Evolutionary conservation across 2,888 invertebrate species (phyloP), one percentile per base, ranked within the genome.

Genomic region (Margaritifera margaritifera): DNA sequence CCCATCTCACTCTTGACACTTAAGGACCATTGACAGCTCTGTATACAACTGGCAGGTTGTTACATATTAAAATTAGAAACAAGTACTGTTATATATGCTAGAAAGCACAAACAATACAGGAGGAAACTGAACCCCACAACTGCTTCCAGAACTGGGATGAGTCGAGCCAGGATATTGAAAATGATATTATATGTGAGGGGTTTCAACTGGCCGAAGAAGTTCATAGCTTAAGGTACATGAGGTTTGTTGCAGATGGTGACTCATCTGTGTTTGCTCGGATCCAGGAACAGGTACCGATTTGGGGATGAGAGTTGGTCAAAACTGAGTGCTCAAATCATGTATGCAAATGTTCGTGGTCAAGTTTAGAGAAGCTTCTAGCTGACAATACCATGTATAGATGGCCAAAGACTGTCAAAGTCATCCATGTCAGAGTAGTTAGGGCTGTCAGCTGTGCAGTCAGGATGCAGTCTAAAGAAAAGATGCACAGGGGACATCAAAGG

Each of bases 401-500:
- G 4, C 69, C 57, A 67, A 57, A 67, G 67, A 25, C 52, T 72
- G 11, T 22, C 64, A 56, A 69, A 72, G 64, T 6, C 53, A 62
- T 52, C 11, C 58, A 70, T 62, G 59, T 75, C 25, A 27, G 69
- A 52, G 6, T 75, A 4, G 66, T 66, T 2, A 75, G 67, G 42
- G 62, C 69, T 6, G 56, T 71, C 1, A n/a, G 70, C 54, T 76
- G 75, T 68, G 72, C 75, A 1, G 70, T 72, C 18, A 59, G 68
- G 25, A 42, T 75, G 51, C 52, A 71, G 27, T 69, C 75, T 15
- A 67, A 66, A 55, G 62, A 64, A 52, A 18, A 22, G 57, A 66
- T 18, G 65, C 54, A 64, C 54, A 42, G 31, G 52, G n/a, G 11
- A 6, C 6, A 4, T 27, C 2, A 27, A 27, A 27, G 0, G 4